Conservation (phyloP, 1,140 invertebrate species). For the Xylocopa sonorina region DNA sequence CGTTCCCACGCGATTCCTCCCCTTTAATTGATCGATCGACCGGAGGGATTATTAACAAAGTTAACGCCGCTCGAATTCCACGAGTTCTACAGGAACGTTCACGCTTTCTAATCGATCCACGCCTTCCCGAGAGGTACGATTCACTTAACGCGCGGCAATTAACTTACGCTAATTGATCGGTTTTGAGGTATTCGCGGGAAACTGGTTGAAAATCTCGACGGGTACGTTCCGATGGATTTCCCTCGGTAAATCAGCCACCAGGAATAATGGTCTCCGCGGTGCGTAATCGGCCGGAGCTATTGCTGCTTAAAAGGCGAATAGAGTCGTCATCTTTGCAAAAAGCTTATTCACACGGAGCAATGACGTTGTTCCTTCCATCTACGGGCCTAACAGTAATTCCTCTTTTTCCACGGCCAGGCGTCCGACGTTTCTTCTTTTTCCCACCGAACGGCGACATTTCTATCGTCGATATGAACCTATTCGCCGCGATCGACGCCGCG, state of each 20-base stretch:
- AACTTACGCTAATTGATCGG: conserved; percentile 30
- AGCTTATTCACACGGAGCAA: conserved; percentile 53
- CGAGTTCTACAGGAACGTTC: no score
- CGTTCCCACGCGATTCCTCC: no score
- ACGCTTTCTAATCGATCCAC: neutral
- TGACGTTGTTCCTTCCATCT: conserved; percentile 51
- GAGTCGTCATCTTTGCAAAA: conserved; percentile 55
- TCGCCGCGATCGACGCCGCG: neutral
- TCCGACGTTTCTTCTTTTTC: conserved; percentile 35
- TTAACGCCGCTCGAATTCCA: neutral
- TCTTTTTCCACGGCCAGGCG: conserved; percentile 29
- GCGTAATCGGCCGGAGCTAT: conserved; percentile 33
- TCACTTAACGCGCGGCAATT: neutral
- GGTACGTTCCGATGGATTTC: conserved; percentile 9
- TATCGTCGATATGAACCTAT: conserved; percentile 38
- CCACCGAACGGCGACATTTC: conserved; percentile 32
- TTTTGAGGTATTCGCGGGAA: neutral
- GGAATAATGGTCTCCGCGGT: conserved; percentile 5
- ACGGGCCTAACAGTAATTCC: conserved; percentile 51
- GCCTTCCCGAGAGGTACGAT: neutral
- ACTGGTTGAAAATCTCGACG: neutral
- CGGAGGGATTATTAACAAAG: neutral
- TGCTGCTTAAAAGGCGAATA: conserved; percentile 49
- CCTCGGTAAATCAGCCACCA: neutral
- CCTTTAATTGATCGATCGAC: no score